Conservation (phyloP, 2,888 invertebrate species). For the Camponotus fellah region DNA sequence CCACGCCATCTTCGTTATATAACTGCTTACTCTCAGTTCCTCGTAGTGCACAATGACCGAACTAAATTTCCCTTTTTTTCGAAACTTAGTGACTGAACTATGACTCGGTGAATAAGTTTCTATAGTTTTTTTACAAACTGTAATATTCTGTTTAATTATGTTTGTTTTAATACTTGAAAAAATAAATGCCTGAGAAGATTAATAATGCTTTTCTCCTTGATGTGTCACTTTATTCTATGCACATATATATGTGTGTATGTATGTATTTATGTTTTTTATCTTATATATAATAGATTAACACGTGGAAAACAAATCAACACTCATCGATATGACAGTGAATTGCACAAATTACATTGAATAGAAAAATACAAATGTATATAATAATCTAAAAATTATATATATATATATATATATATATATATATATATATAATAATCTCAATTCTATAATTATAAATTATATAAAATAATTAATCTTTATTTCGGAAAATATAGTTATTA, state of each 20-base stretch:
- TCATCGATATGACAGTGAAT: too few relatives aligned
- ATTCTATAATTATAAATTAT: too few relatives aligned
- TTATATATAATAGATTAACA: neutral
- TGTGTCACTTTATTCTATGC: neutral
- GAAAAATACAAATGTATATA: too few relatives aligned
- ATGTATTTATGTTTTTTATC: too few relatives aligned
- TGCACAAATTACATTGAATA: too few relatives aligned
- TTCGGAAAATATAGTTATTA: too few relatives aligned
- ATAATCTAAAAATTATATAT: too few relatives aligned
- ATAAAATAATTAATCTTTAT: too few relatives aligned
- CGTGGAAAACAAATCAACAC: too few relatives aligned
- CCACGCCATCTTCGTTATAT: constrained; percentile 67
- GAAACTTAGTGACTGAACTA: constrained; percentile 3
- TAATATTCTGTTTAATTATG: neutral
- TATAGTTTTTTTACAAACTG: neutral
- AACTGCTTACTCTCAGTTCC: constrained; percentile 69
- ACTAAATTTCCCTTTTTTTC: constrained; percentile 67
- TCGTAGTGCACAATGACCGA: constrained; percentile 61
- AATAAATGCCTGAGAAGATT: neutral
- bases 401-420: too few relatives aligned
- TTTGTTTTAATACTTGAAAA: neutral
- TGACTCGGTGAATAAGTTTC: neutral
- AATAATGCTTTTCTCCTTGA: neutral
- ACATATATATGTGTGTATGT: too few relatives aligned
- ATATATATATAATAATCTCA: too few relatives aligned